Base-by-base conservation (phyloP, 2,888 invertebrate species). In the Auanema freiburgensis region DNA sequence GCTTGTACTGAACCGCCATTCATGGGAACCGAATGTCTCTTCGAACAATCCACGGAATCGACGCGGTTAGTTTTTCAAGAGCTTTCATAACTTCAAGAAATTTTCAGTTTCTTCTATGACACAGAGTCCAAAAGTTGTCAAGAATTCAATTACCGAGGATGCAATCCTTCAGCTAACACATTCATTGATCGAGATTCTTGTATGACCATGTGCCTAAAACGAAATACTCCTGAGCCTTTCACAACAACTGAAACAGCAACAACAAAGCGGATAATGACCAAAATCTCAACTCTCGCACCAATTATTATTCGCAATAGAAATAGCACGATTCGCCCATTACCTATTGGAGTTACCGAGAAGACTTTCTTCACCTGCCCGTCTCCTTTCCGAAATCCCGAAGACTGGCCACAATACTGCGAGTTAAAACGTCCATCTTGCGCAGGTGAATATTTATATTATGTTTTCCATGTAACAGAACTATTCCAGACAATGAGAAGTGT, bases 391-490 rank as follows among this genome's bases (percentile, higher is more conserved):
- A 74, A 76, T 59, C 78, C 79, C 8, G 12, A 50, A 24, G 72
- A 73, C 42, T 66, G 70, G 61, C 76, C 75, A 6, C 74, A 77
- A 61, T 66, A 72, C 46, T 78, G 78, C 59, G 65, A 68, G 18
- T 52, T 65, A 1, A 54, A 57, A 25, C 65, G 67, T n/a, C 70
- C 72, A 18, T 72, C 73, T 2, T 78, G 78, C 50, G 57, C 64
- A 50, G 72, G 72, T 70, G 33, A 33, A 52, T 21, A 8, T 43
- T 42, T n/a, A 25, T 53, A 12, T 10, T 0, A 1, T 1, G 49
- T 14, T 25, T 46, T 3, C 16, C 46, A 18, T 5, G n/a, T 5
- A 52, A n/a, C 21, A 52, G 10, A 52, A n/a, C 14, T 16, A n/a
- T 40, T 55, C 3, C 43, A 58, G 63, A 67, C 21, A 44, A 64